A percentile compares a stretch with the other conserved stretches of the same genome.
phyloP scores from a whole-genome alignment of 2,113 vertebrate genomes.

The Lampris incognitus region DNA sequence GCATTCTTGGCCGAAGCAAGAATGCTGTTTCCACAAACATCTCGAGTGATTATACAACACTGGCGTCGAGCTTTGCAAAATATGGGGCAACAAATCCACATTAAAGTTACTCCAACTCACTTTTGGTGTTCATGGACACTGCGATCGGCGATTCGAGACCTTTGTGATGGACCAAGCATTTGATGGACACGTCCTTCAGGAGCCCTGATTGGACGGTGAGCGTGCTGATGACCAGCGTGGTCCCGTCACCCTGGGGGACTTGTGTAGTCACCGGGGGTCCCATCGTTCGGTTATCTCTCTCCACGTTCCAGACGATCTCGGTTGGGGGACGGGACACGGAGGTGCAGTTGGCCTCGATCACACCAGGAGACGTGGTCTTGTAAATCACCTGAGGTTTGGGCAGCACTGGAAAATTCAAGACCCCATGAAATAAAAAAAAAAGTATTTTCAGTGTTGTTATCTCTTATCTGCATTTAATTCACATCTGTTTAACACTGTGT shows the following conservation, averaged over 20 bases:
- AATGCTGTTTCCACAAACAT: too few relatives aligned
- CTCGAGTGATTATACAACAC: neutral
- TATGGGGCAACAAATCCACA: neutral
- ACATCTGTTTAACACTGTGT: too few relatives aligned
- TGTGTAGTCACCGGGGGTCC: constrained; percentile 66
- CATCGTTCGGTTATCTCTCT: constrained; percentile 80
- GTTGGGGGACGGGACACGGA: constrained; percentile 75
- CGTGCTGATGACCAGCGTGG: constrained; percentile 81
- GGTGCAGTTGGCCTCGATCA: constrained; percentile 85
- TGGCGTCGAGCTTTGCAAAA: neutral
- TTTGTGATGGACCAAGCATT: constrained; percentile 85
- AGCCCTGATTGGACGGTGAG: constrained; percentile 75
- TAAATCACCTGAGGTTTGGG: constrained; percentile 85
- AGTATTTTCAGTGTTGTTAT: too few relatives aligned
- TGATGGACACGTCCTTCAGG: constrained; percentile 83
- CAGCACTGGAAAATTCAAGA: constrained; percentile 69
- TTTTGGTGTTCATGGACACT: constrained; percentile 86
- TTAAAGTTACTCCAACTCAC: constrained; percentile 65
- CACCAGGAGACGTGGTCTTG: constrained; percentile 78
- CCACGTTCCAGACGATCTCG: constrained; percentile 84
- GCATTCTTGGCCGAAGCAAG: too few relatives aligned
- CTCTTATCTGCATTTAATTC: too few relatives aligned
- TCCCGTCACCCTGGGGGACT: constrained; percentile 75
- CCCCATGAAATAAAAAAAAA: neutral
- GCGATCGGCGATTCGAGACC: constrained; percentile 83